Evolutionary conservation across 2,888 invertebrate species (phyloP), one percentile per base, ranked within the genome.

Genomic region (Rhaphigaster nebulosa): DNA sequence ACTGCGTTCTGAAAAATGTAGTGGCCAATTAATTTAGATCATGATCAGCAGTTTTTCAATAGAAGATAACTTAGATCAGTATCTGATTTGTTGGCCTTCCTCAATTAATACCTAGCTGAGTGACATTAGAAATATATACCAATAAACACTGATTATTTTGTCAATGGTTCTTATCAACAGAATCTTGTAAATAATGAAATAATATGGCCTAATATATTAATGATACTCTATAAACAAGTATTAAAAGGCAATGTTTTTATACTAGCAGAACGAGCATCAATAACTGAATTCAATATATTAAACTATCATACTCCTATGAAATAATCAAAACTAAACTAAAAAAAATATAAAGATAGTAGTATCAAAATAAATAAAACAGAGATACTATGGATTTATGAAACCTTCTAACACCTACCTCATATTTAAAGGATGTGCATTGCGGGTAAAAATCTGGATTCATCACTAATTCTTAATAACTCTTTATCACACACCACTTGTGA

Each of bases 401-500:
- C 65, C 65, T 65, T 65, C 65, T 41, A 89, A 76, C 34, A 76
- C 76, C n/a, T 89, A 89, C 89, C 89, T 89, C 89, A 89, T 89
- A 89, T 89, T 89, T 89, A 50, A 89, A 89, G 13, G 89, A 56
- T 89, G 89, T 38, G 70, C 89, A 89, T 89, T 89, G 89, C 60
- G 60, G 89, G 26, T 50, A 89, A 76, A 65, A 89, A 76, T 89
- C 70, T n/a, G 89, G 89, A 89, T 89, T 89, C 89, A 89, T 89
- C 45, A 89, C 89, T 89, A 34, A 50, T n/a, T 87, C 29, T 89
- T 38, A 8, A 20, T 56, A 56, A 56, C 56, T 56, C 34, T 60
- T 34, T 20, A 56, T 26, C 52, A 88, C 88, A 88, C 88, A 88
- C 54, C 88, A 88, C 88, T 38, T 41, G 38, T 26, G 34, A 34